phyloP scores from a whole-genome alignment of 1,140 invertebrate genomes.

The Arion vulgaris region DNA sequence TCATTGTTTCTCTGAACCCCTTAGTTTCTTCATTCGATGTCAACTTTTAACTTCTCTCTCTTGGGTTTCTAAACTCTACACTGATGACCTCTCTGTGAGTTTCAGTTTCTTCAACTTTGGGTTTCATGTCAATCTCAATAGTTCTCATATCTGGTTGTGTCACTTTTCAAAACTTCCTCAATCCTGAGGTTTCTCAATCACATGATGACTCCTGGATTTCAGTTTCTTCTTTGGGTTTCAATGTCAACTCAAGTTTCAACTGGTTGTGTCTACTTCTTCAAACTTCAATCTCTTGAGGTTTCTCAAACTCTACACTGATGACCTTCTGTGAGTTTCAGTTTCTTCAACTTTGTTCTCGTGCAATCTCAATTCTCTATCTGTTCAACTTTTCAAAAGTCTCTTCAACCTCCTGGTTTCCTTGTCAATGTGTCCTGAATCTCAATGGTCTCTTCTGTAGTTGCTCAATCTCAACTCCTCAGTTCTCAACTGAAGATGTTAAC shows the following conservation, averaged over 20 bases:
- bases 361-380: conserved; percentile 26
- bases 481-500: conserved; percentile 17
- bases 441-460: conserved; percentile 4
- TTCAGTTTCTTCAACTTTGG: conserved; percentile 33
- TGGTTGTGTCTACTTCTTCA: conserved; percentile 41
- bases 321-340: conserved; percentile 20
- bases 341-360: conserved; percentile 27
- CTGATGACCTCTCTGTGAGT: not conserved
- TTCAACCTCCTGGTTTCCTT: conserved; percentile 42
- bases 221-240: not conserved
- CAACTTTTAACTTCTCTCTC: no score
- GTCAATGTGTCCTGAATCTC: conserved; percentile 23
- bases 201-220: not conserved
- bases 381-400: conserved; percentile 1
- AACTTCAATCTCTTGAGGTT: conserved; percentile 32
- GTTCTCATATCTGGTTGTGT: conserved; percentile 18
- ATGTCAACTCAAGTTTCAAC: not conserved
- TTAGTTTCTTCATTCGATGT: no score
- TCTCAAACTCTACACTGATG: conserved; percentile 25
- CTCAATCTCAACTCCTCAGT: conserved; percentile 3
- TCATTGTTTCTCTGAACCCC: not conserved
- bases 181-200: conserved; percentile 14
- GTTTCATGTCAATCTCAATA: conserved; percentile 4
- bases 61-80: conserved; percentile 17
- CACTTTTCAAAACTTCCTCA: conserved; percentile 28